These are phyloP conservation scores for Tenthredo livida DNA, from an alignment of 2,888 invertebrate genomes.

Conservation along the genomic window DNA sequence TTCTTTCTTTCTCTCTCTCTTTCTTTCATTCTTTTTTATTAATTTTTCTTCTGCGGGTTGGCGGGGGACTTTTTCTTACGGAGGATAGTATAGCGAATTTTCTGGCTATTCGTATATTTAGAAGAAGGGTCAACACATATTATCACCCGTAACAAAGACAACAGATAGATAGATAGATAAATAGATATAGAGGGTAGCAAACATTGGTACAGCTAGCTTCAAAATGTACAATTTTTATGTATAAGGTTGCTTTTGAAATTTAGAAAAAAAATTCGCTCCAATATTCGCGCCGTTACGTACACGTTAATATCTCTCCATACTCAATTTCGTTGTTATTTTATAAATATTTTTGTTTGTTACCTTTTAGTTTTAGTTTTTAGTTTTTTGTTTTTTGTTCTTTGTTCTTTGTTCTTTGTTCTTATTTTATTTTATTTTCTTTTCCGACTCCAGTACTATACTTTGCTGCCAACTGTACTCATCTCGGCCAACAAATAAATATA, in stretches of 20 bases:
- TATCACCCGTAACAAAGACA: slow-evolving; percentile 53
- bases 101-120: slow-evolving; percentile 29
- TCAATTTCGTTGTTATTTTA: slow-evolving; percentile 24
- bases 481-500: slow-evolving; percentile 32
- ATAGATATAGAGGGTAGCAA: slow-evolving; percentile 33
- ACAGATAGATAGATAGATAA: slow-evolving; percentile 50
- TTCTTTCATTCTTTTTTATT: too few relatives aligned
- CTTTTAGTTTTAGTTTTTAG: not conserved
- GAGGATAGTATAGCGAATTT: slow-evolving; percentile 15
- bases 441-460: not conserved
- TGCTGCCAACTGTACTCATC: slow-evolving; percentile 44
- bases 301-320: not conserved
- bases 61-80: not conserved
- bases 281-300: not conserved
- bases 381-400: too few relatives aligned
- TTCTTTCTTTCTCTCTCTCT: not conserved
- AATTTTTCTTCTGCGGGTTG: not conserved
- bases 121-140: slow-evolving; percentile 49
- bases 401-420: too few relatives aligned
- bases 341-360: not conserved
- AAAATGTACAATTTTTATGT: slow-evolving; percentile 35
- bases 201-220: slow-evolving; percentile 42
- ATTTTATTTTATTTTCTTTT: not conserved
- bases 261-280: not conserved
- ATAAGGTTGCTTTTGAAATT: not conserved